phyloP scores from a whole-genome alignment of 1,140 invertebrate species.

The Dendrolimus kikuchii region DNA sequence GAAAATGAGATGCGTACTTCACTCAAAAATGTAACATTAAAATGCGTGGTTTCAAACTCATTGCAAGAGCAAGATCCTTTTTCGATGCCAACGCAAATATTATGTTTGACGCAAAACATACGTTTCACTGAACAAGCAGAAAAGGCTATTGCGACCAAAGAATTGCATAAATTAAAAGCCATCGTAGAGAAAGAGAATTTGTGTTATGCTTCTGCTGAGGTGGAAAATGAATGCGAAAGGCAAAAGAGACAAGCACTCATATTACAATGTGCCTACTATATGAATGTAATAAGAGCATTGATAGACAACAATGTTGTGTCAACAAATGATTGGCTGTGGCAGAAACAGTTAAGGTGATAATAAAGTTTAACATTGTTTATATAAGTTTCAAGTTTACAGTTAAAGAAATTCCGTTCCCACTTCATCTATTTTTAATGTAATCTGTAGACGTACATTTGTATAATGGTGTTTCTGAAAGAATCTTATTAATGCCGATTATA shows the following conservation, averaged over 20 bases:
- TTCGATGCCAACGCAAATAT: conserved; percentile 89
- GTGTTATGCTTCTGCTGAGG: conserved; percentile 47
- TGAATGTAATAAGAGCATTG: conserved; percentile 86
- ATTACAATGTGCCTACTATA: conserved; percentile 94
- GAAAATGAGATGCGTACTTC: conserved; percentile 88
- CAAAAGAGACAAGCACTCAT: conserved; percentile 85
- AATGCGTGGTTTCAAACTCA: conserved; percentile 76
- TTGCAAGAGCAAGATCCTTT: conserved; percentile 78
- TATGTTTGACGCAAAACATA: conserved; percentile 81
- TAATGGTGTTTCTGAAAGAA: too few species aligned
- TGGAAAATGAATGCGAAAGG: conserved; percentile 70
- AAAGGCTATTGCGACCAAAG: conserved; percentile 80
- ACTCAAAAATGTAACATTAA: conserved; percentile 77
- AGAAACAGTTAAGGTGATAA: conserved; percentile 91
- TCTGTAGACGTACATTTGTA: too few species aligned
- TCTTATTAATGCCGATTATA: too few species aligned
- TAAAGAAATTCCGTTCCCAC: too few species aligned
- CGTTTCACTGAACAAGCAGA: conserved; percentile 89
- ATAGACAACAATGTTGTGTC: conserved; percentile 78
- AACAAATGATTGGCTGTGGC: conserved; percentile 91
- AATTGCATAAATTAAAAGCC: conserved; percentile 70
- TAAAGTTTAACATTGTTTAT: too few species aligned
- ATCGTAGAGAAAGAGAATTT: conserved; percentile 52
- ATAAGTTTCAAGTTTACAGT: too few species aligned
- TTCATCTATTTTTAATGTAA: too few species aligned